Base-by-base conservation (phyloP, 2,888 invertebrate genomes). In the Atrina japonica region DNA sequence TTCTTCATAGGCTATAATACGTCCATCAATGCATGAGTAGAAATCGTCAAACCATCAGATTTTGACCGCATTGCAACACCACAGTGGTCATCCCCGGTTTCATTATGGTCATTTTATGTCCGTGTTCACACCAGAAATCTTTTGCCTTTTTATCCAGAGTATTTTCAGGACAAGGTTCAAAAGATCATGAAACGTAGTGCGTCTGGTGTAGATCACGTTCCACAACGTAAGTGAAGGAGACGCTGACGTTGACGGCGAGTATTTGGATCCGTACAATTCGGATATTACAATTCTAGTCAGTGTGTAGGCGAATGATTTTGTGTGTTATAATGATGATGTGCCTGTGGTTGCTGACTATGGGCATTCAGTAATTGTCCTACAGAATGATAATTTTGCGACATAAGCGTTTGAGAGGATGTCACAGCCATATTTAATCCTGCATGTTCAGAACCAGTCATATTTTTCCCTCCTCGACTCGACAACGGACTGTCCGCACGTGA, bases 301-400 rank as follows among this genome's bases (percentile, higher is more conserved):
- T 72, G 71, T 41, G 71, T 72, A 35, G 71, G 71, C n/a, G 71
- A 72, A 59, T 72, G 71, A 50, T 72, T 67, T 43, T 72, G 66
- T 52, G 66, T 55, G 40, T 67, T 66, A 40, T 63, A 66, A 58
- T 67, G 71, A 29, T 66, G 71, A 41, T 66, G 66, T 23, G 58
- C 63, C 18, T 50, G 66, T 23, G 71, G 63, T 43, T 72, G 71
- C 29, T 66, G 70, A 23, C 49, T 64, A 50, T 66, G 71, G 47
- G 66, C 58, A 63, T 59, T 67, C 58, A 72, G 47, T 47, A 72
- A 49, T 27, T 66, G 71, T 35, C 66, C 67, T 7, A 72, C 66
- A 47, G 66, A 56, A 52, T 72, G 71, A 43, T 66, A 66, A 58
- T 41, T 72, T 49, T 55, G 71, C 41, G 71, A 72, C 58, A 61